Base-by-base conservation (phyloP, 2,797 vertebrate species). In the Pyrocephalus nanus region DNA sequence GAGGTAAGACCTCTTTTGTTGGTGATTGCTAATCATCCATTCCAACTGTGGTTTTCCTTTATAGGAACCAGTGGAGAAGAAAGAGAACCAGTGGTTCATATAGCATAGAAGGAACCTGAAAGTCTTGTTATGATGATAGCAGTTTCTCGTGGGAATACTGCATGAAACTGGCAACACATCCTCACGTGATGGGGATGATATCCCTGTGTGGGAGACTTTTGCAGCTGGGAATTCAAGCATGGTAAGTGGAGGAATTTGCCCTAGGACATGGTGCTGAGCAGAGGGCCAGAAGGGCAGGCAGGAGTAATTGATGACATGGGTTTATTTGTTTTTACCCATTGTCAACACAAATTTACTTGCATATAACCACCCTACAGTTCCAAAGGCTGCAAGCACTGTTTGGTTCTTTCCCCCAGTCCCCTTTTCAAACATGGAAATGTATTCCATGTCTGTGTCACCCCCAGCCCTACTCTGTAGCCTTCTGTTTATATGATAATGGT, bases 401-500 rank as follows among this genome's bases (percentile, higher is more conserved):
- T 45, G 15, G 12, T 26, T 78, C n/a, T 67, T 50, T 11, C 19
- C 12, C 38, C 29, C 36, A 1, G 22, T 34, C 4, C 12, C 30
- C 27, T 85, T 53, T 48, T 50, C 60, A 93, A 73, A 83, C 19
- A 54, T 89, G 64, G 65, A 91, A 58, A 70, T 11, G 11, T 65
- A 65, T 95, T 90, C 81, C 61, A 70, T 2, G 4, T 19, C 60
- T 66, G 9, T 12, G 65, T 88, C n/a, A 42, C 75, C 50, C 42
- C 48, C 57, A 83, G 61, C 23, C 18, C 65, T 88, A 50, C 34
- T 96, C 34, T 22, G 15, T 9, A 58, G 53, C 7, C 2, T 76
- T 94, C 51, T 95, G 86, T 90, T 97, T 93, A 60, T 54, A 71
- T 30, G 60, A 67, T 64, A 93, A 92, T 43, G 42, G 51, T 92